These are phyloP conservation scores for Saguinus imperator DNA, from an alignment of 2,113 vertebrate genomes.

Conservation along the genomic window DNA sequence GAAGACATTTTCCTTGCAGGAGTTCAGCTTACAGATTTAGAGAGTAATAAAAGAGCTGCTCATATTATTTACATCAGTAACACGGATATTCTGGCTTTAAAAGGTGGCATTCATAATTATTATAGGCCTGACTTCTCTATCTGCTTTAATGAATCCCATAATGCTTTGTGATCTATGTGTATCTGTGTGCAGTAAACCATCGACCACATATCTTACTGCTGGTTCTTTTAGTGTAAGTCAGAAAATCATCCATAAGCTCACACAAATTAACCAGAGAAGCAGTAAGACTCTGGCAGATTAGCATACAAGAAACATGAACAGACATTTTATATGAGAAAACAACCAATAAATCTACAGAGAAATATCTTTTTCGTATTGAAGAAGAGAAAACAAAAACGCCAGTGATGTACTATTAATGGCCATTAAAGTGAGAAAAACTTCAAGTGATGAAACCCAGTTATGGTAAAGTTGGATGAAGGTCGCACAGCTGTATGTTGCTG, in stretches of 20 bases:
- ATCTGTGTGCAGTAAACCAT: not conserved
- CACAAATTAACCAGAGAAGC: slow-evolving; percentile 61
- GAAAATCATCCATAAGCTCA: slow-evolving; percentile 52
- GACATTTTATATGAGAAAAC: slow-evolving; percentile 55
- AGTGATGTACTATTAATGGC: not conserved
- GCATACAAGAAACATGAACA: slow-evolving; percentile 51
- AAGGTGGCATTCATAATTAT: slow-evolving; percentile 72
- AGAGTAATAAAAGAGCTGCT: slow-evolving; percentile 72
- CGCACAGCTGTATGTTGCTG: not conserved
- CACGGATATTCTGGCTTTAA: slow-evolving; percentile 65
- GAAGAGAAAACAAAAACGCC: slow-evolving; percentile 12
- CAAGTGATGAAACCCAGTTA: not conserved
- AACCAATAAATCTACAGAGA: slow-evolving; percentile 4
- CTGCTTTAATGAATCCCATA: slow-evolving; percentile 65
- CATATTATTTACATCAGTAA: slow-evolving; percentile 71
- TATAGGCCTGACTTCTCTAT: slow-evolving; percentile 61
- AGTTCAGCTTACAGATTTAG: slow-evolving; percentile 70
- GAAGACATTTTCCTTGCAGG: slow-evolving; percentile 68
- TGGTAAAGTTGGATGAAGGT: not conserved
- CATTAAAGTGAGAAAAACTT: slow-evolving; percentile 18
- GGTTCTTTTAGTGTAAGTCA: slow-evolving; percentile 37
- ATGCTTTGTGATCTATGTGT: slow-evolving; percentile 40
- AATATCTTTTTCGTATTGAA: not conserved
- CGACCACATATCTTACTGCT: slow-evolving; percentile 36
- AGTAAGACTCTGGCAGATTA: slow-evolving; percentile 54